Conservation (phyloP, 2,113 vertebrate genomes). For the Paradisaea rubra region DNA sequence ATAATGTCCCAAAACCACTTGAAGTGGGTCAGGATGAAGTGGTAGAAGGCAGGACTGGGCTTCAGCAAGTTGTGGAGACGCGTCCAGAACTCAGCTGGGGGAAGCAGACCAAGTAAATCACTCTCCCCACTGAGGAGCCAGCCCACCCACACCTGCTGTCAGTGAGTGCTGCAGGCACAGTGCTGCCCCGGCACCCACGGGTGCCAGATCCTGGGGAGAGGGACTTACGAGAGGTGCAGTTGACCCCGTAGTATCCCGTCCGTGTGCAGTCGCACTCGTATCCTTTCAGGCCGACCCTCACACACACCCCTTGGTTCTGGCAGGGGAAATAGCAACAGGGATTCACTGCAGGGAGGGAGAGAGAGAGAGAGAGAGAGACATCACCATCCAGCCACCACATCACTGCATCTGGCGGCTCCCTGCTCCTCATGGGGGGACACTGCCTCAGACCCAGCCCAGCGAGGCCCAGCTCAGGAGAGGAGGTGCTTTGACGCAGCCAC, state of each 20-base stretch:
- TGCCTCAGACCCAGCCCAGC: rapidly evolving
- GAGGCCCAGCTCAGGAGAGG: rapidly evolving
- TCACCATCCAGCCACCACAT: not conserved
- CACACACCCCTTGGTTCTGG: constrained; percentile 85
- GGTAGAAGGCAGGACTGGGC: constrained; percentile 75
- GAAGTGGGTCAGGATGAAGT: constrained; percentile 87
- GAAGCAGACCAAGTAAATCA: not conserved
- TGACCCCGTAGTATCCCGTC: constrained; percentile 83
- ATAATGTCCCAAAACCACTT: constrained; percentile 86
- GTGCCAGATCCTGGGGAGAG: rapidly evolving
- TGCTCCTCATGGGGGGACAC: rapidly evolving
- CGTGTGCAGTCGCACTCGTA: constrained; percentile 91
- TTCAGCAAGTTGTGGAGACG: constrained; percentile 73
- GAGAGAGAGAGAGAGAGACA: not conserved
- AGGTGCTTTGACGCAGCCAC: not conserved
- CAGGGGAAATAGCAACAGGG: constrained; percentile 94
- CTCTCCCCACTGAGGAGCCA: rapidly evolving
- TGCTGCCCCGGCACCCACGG: rapidly evolving
- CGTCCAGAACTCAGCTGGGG: constrained; percentile 84
- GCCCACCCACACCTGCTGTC: not conserved
- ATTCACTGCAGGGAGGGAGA: constrained; percentile 73
- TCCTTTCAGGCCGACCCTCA: constrained; percentile 69
- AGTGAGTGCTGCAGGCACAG: not conserved
- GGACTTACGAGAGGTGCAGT: constrained; percentile 88
- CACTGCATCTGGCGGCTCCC: rapidly evolving